phyloP scores from a whole-genome alignment of 2,888 invertebrate genomes.

The Ormyrus nitidulus region DNA sequence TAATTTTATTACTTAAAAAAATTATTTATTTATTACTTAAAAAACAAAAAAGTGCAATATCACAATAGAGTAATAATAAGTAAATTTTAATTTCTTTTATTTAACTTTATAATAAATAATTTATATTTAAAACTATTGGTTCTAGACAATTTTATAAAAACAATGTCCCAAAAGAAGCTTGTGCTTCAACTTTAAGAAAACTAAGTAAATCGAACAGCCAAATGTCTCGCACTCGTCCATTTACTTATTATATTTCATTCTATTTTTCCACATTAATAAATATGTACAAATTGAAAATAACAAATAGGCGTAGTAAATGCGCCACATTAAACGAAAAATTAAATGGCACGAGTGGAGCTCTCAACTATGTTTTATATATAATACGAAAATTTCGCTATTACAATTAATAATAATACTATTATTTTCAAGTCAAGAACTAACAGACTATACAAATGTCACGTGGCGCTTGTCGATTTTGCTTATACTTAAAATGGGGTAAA shows the following conservation, averaged over 20 bases:
- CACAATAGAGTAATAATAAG: neutral
- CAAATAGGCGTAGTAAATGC: slow-evolving; percentile 46
- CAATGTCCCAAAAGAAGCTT: slow-evolving; percentile 33
- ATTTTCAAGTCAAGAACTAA: slow-evolving; percentile 54
- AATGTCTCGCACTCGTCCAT: slow-evolving; percentile 27
- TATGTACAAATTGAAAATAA: slow-evolving; percentile 49
- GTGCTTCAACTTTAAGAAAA: slow-evolving; percentile 34
- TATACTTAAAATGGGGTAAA: slow-evolving; percentile 64
- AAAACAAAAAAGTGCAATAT: neutral
- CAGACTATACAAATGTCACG: slow-evolving; percentile 68
- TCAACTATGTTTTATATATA: slow-evolving; percentile 39
- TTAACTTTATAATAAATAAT: slow-evolving; percentile 6
- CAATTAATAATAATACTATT: slow-evolving; percentile 52
- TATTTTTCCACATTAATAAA: slow-evolving; percentile 11
- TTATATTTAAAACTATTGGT: slow-evolving; percentile 25
- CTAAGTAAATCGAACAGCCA: slow-evolving; percentile 33
- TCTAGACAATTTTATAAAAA: slow-evolving; percentile 43
- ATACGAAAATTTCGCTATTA: slow-evolving; percentile 53
- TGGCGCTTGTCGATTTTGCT: slow-evolving; percentile 28
- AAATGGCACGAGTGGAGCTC: slow-evolving; percentile 46
- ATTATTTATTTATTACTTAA: too few relatives aligned
- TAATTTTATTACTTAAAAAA: too few relatives aligned
- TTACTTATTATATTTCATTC: slow-evolving; percentile 1
- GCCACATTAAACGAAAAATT: slow-evolving; percentile 35
- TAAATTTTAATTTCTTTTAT: neutral